These are phyloP conservation scores for Callaeas wilsoni DNA, from an alignment of 2,113 vertebrate genomes.

Conservation along the genomic window DNA sequence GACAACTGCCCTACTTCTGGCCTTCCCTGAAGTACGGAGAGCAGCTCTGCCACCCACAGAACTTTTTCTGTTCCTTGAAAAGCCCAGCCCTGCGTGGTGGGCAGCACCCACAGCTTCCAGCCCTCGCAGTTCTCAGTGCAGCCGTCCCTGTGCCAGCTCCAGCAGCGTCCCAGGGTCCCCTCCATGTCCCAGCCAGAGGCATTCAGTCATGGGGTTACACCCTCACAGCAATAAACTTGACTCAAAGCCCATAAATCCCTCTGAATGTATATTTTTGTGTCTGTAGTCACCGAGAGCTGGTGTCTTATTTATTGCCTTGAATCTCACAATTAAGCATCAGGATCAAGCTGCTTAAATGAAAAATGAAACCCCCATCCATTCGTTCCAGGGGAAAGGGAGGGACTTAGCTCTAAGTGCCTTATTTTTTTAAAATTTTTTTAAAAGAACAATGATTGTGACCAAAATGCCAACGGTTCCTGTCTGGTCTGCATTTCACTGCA, in stretches of 20 bases:
- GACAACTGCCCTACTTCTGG: constrained; percentile 22
- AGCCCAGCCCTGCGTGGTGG: background rate
- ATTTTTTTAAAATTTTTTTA: background rate
- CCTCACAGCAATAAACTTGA: background rate
- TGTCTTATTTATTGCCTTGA: constrained; percentile 64
- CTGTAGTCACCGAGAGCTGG: background rate
- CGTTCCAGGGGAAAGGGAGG: background rate
- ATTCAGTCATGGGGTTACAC: background rate
- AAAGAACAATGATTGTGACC: background rate
- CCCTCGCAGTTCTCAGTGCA: background rate
- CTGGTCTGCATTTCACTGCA: constrained; percentile 18
- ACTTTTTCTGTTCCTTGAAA: background rate
- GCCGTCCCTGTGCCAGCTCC: background rate
- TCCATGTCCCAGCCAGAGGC: background rate
- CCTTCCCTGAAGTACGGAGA: background rate
- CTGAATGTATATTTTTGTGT: constrained; percentile 48
- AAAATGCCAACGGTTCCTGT: background rate
- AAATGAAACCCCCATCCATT: background rate
- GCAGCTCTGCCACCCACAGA: constrained; percentile 26
- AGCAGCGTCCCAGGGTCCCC: background rate
- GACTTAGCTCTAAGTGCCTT: background rate
- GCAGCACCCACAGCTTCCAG: background rate
- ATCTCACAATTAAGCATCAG: constrained; percentile 11
- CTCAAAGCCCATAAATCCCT: background rate
- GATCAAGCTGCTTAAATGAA: constrained; percentile 35